Evolutionary conservation across 2,113 vertebrate species (phyloP), one percentile per base, ranked within the genome.

Genomic region (Varanus salvator): DNA sequence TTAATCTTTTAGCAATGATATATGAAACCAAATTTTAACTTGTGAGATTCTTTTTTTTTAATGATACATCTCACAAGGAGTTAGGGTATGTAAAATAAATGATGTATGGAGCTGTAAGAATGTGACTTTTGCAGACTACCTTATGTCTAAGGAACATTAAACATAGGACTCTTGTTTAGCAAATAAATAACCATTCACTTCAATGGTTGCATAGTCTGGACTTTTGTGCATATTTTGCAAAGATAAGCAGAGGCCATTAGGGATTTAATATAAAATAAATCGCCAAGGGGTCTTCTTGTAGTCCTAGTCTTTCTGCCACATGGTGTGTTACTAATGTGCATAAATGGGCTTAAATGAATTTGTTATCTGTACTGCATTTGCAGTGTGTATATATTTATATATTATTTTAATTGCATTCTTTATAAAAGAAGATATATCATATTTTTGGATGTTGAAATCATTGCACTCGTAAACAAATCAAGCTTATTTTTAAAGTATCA

Each of bases 371-470:
- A 98, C 98, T 99, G 97, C 98, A 99, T 99, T 99, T 99, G 98
- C 98, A 98, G 97, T 99, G 98, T 99, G 99, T 99, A 99, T 99
- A 99, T 99, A 99, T 99, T 99, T 99, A 99, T 99, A 98, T 99
- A 99, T 99, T 99, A 98, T 99, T 98, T 99, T 99, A 99, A 99
- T 99, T 99, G 98, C 98, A 98, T 99, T 97, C 98, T 98, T 99
- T 98, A 98, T 98, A 99, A 99, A 98, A 99, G 98, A 98, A 97
- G 97, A 98, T 98, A 97, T 98, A 98, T 98, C 97, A 97, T 98
- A 98, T 98, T 98, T 99, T 98, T 97, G 95, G 94, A 96, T 97
- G 95, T 83, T 97, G 97, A 97, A 98, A 98, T 98, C 97, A 96
- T 97, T 97, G 96, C 94, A 95, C 97, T 97, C 98, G 97, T 98